Conservation (phyloP, 2,888 invertebrate genomes). For the Tipula lateralis region DNA sequence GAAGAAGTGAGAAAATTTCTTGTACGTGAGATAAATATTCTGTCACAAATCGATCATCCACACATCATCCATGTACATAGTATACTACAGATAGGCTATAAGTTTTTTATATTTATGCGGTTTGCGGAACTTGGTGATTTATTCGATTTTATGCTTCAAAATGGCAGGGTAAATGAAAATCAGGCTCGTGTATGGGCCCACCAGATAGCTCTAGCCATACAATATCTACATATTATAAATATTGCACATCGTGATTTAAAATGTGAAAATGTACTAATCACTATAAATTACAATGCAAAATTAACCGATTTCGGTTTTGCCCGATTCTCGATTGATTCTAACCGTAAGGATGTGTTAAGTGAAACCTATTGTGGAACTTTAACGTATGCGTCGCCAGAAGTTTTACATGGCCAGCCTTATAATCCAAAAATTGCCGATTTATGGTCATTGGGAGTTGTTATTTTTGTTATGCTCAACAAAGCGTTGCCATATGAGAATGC, state of each 20-base stretch:
- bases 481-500: slow-evolving; percentile 80
- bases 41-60: slow-evolving; percentile 70
- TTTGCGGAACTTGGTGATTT: slow-evolving; percentile 75
- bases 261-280: slow-evolving; percentile 74
- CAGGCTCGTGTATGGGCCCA: slow-evolving; percentile 67
- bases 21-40: slow-evolving; percentile 73
- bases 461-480: slow-evolving; percentile 79
- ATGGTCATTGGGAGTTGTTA: slow-evolving; percentile 74
- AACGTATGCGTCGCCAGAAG: slow-evolving; percentile 83
- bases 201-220: slow-evolving; percentile 62
- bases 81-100: slow-evolving; percentile 63
- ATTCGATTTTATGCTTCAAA: slow-evolving; percentile 64
- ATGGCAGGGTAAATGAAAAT: slow-evolving; percentile 63
- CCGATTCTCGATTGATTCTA: slow-evolving; percentile 43
- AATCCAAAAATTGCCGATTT: slow-evolving; percentile 68
- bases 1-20: slow-evolving; percentile 74
- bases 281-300: slow-evolving; percentile 70
- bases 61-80: slow-evolving; percentile 73
- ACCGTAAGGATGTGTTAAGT: slow-evolving; percentile 54
- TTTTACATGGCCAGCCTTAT: slow-evolving; percentile 68
- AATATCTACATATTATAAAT: slow-evolving; percentile 68
- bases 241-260: slow-evolving; percentile 77
- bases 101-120: slow-evolving; percentile 73
- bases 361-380: slow-evolving; percentile 84
- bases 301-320: slow-evolving; percentile 82